A percentile compares a stretch with the other conserved stretches of the same genome.
phyloP scores from a whole-genome alignment of 2,888 invertebrate genomes.

The Aromia moschata region DNA sequence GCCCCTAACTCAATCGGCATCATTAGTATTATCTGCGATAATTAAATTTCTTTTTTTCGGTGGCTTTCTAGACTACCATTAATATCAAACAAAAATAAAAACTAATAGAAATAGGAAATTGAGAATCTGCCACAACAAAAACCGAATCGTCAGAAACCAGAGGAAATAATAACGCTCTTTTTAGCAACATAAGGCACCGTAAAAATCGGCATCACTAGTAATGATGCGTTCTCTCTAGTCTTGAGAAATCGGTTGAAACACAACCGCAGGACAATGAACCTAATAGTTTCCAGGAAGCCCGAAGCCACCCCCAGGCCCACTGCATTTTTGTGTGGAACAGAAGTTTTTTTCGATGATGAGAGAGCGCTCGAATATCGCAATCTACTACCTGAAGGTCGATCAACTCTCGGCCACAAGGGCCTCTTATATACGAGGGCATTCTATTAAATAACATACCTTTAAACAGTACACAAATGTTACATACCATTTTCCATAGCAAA shows the following conservation, averaged over 20 bases:
- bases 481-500: too few relatives aligned
- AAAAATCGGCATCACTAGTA: constrained; percentile 28
- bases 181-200: constrained; percentile 34
- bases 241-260: constrained; percentile 37
- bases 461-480: too few relatives aligned
- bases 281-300: constrained; percentile 42
- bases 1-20: too few relatives aligned
- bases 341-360: constrained; percentile 45
- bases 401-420: constrained; percentile 44
- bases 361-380: constrained; percentile 43
- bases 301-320: constrained; percentile 27
- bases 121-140: constrained; percentile 1
- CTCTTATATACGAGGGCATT: constrained; percentile 29
- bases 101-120: constrained; percentile 31
- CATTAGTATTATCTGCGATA: too few relatives aligned
- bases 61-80: constrained; percentile 22
- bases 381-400: constrained; percentile 49
- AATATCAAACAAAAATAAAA: constrained; percentile 26
- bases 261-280: constrained; percentile 42
- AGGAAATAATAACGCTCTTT: constrained; percentile 33
- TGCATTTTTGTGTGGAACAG: constrained; percentile 38
- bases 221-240: constrained; percentile 2
- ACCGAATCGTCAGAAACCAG: constrained; percentile 7
- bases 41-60: constrained; percentile 25
- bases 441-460: too few relatives aligned